Conservation (phyloP, 1,140 invertebrate genomes). For the Drosophila malerkotliana region DNA sequence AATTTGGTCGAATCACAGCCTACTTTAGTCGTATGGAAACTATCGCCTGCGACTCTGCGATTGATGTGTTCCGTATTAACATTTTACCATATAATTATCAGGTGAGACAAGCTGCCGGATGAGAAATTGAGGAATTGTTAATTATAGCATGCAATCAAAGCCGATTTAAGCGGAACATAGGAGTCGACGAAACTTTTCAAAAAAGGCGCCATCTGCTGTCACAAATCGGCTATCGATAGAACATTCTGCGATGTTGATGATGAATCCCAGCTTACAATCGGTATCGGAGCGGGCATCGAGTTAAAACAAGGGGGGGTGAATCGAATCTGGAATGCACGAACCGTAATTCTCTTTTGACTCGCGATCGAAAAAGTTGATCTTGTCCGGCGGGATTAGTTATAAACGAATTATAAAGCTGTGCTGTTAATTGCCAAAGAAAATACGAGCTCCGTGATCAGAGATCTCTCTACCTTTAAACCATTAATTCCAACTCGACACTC, state of each 20-base stretch:
- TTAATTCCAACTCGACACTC: neutral
- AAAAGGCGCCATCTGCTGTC: neutral
- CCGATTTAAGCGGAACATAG: neutral
- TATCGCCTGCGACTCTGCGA: neutral
- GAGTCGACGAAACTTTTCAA: neutral
- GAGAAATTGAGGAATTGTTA: neutral
- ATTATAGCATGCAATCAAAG: neutral
- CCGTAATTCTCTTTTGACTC: neutral
- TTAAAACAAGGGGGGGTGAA: neutral
- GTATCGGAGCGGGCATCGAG: neutral
- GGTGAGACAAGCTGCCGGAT: neutral
- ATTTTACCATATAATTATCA: too few species aligned
- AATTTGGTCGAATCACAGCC: too few species aligned
- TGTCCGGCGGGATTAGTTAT: neutral
- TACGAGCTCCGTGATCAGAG: slow-evolving; percentile 22
- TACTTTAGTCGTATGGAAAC: too few species aligned
- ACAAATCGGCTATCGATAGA: neutral
- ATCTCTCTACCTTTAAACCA: slow-evolving; percentile 3
- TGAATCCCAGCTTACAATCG: slow-evolving; percentile 1
- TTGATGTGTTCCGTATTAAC: neutral
- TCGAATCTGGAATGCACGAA: neutral
- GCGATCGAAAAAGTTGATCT: slow-evolving; percentile 2
- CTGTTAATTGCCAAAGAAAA: slow-evolving; percentile 42
- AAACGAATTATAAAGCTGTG: slow-evolving; percentile 7
- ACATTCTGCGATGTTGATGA: neutral